phyloP scores from a whole-genome alignment of 2,113 vertebrate species.

The Parus major region DNA sequence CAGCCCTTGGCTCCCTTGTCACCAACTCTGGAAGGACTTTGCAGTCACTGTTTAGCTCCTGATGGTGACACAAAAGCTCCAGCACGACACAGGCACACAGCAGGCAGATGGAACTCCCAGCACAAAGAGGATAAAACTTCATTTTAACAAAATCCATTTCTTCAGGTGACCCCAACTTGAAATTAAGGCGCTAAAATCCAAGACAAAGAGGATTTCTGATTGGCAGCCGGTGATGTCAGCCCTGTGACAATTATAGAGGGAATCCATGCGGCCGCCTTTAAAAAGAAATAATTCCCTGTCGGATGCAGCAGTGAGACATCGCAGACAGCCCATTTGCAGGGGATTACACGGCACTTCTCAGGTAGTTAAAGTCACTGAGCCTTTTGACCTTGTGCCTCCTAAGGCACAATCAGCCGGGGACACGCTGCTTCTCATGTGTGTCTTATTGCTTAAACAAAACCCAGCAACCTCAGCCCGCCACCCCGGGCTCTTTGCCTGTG shows the following conservation, averaged over 20 bases:
- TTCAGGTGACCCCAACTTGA: background rate
- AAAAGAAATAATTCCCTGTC: constrained; percentile 44
- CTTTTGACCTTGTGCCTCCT: constrained; percentile 49
- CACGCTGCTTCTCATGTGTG: constrained; percentile 11
- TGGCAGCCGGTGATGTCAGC: constrained; percentile 39
- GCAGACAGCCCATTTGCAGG: constrained; percentile 44
- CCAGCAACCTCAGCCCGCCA: constrained; percentile 28
- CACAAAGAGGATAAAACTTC: background rate
- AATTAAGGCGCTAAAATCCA: constrained; percentile 1
- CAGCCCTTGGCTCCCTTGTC: background rate
- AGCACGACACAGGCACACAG: background rate
- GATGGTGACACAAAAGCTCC: background rate
- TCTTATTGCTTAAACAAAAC: constrained; percentile 53
- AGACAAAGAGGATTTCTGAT: background rate
- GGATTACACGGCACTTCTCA: constrained; percentile 57
- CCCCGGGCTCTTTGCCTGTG: constrained; percentile 7
- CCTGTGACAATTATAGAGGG: background rate
- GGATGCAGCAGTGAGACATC: constrained; percentile 22
- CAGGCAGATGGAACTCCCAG: background rate
- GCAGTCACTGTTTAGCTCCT: background rate
- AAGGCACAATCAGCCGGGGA: background rate
- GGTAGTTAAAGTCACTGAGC: constrained; percentile 59
- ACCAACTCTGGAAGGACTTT: background rate
- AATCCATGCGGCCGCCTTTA: constrained; percentile 19
- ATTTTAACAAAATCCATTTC: background rate